Conservation (phyloP, 2,888 invertebrate species). For the Laothoe populi region DNA sequence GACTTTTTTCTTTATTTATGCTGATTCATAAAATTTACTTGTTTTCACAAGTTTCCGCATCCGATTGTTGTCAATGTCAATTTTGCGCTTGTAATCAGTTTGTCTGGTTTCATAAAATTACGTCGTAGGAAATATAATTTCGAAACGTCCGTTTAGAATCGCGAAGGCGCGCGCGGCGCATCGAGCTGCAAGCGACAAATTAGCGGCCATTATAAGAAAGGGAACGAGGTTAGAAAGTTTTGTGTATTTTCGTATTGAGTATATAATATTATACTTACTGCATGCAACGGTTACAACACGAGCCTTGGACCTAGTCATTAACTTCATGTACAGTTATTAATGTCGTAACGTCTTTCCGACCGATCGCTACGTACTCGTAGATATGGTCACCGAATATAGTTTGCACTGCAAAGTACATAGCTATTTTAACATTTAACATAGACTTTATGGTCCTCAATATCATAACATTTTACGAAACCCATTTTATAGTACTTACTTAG, state of each 20-base stretch:
- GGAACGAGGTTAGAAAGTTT: slow-evolving; percentile 71
- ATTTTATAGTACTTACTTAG: no score
- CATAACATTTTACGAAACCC: no score
- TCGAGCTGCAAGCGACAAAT: slow-evolving; percentile 23
- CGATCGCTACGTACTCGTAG: slow-evolving; percentile 20
- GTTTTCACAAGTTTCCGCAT: background rate
- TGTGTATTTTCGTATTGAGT: slow-evolving; percentile 50
- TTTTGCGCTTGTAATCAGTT: no score
- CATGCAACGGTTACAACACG: slow-evolving; percentile 65
- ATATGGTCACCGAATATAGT: slow-evolving; percentile 7
- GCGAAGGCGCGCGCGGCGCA: background rate
- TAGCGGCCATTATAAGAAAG: slow-evolving; percentile 54
- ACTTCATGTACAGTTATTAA: slow-evolving; percentile 60
- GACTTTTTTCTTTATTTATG: no score
- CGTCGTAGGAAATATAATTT: slow-evolving; percentile 28
- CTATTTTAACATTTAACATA: background rate
- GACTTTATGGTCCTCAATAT: no score
- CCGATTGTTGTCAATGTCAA: background rate
- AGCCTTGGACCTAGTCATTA: slow-evolving; percentile 63
- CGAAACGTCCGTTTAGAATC: background rate
- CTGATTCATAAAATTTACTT: no score
- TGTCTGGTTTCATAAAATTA: background rate
- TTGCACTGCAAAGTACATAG: slow-evolving; percentile 2
- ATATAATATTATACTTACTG: slow-evolving; percentile 44
- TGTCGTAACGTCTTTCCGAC: slow-evolving; percentile 57